These are phyloP conservation scores for Petrocephalus sullivani DNA, from an alignment of 2,797 vertebrate species.

Conservation along the genomic window DNA sequence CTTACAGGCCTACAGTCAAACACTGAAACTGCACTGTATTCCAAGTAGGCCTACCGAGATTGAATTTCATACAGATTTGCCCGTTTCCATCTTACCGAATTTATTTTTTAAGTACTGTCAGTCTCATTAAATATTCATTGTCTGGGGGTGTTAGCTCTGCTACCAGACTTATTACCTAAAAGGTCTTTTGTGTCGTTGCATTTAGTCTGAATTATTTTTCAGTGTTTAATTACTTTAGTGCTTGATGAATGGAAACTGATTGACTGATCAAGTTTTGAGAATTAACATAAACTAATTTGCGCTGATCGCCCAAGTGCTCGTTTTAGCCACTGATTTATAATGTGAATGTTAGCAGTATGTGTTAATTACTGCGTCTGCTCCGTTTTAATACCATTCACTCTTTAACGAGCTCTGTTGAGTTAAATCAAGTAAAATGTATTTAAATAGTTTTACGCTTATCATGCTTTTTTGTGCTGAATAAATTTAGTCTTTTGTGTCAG, in stretches of 20 bases:
- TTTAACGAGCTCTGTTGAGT: not conserved
- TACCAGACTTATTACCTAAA: not conserved
- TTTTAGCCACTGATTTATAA: not conserved
- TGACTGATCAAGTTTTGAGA: not conserved
- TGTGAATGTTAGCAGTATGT: not conserved
- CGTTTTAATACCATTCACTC: not conserved
- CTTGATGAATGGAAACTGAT: not conserved
- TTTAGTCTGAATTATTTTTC: not conserved
- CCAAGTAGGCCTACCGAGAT: not conserved
- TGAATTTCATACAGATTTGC: not conserved
- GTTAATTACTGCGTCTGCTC: not conserved
- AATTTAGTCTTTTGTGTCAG: not conserved
- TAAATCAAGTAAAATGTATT: not conserved
- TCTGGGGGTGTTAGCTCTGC: not conserved
- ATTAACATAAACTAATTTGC: conserved; percentile 5
- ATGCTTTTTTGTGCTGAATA: not conserved
- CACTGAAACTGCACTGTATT: not conserved
- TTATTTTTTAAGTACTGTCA: not conserved
- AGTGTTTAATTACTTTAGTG: not conserved
- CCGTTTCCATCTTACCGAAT: not conserved
- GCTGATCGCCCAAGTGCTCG: not conserved
- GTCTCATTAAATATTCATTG: not conserved
- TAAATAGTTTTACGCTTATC: not conserved
- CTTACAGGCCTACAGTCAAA: not conserved
- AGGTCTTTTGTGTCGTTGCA: not conserved